Percentiles rank a stretch among this genome's conserved stretches.
These are phyloP conservation scores for Tipula confusa DNA, from an alignment of 2,888 invertebrate species.

Conservation along the genomic window DNA sequence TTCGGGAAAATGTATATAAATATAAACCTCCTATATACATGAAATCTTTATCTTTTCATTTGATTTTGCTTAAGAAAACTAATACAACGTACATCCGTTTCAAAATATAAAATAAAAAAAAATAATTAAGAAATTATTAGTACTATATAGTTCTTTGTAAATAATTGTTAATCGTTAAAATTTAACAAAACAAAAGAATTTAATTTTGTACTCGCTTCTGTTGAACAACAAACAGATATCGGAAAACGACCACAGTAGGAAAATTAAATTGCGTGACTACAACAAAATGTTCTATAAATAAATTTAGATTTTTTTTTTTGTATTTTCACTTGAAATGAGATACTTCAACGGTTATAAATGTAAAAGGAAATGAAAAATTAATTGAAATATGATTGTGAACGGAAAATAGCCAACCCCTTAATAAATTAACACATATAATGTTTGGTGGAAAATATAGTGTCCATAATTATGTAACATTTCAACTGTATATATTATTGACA, in stretches of 20 bases:
- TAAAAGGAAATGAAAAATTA: background rate
- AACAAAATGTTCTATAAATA: background rate
- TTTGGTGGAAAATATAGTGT: background rate
- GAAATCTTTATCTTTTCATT: background rate
- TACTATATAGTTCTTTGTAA: background rate
- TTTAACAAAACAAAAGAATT: background rate
- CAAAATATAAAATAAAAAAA: background rate
- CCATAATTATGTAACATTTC: background rate
- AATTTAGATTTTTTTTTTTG: background rate
- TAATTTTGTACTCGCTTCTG: too few relatives aligned
- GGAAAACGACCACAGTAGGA: background rate
- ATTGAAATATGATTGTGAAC: background rate
- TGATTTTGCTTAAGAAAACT: background rate
- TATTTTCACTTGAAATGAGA: background rate
- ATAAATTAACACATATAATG: background rate
- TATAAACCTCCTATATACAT: too few relatives aligned
- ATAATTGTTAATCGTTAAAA: background rate
- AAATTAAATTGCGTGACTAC: background rate
- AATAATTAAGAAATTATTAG: background rate
- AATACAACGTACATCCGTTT: background rate
- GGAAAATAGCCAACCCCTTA: background rate
- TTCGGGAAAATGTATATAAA: background rate
- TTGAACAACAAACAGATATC: background rate
- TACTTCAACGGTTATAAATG: background rate
- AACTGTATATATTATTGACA: background rate